These are phyloP conservation scores for Clistopyga incitator DNA, from an alignment of 2,888 invertebrate genomes.

Conservation along the genomic window DNA sequence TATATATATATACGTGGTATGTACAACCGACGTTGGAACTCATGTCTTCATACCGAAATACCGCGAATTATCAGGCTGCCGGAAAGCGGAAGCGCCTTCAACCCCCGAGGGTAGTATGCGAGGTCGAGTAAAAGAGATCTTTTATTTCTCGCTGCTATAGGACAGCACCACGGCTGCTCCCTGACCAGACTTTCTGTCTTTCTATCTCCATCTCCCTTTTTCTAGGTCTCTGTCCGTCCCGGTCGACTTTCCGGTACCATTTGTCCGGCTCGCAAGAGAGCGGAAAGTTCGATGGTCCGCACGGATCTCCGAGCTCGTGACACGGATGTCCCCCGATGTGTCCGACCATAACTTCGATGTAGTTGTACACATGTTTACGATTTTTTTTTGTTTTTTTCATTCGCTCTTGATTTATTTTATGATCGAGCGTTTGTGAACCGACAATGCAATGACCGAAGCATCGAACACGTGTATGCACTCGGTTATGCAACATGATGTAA, in stretches of 20 bases:
- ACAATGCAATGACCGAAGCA: slow-evolving; percentile 5
- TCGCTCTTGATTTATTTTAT: slow-evolving; percentile 20
- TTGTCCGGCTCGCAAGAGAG: slow-evolving; percentile 55
- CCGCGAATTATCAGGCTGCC: slow-evolving; percentile 54
- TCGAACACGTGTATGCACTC: slow-evolving; percentile 33
- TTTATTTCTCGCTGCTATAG: slow-evolving; percentile 30
- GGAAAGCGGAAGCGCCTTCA: slow-evolving; percentile 45
- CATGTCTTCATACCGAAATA: slow-evolving; percentile 46
- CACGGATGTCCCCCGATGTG: slow-evolving; percentile 31
- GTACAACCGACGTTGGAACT: slow-evolving; percentile 26
- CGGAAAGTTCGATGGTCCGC: slow-evolving; percentile 54
- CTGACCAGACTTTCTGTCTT: slow-evolving; percentile 32
- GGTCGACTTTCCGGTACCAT: slow-evolving; percentile 60
- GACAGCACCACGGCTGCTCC: neutral
- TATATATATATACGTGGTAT: slow-evolving; percentile 16
- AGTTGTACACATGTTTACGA: slow-evolving; percentile 9
- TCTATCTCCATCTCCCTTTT: slow-evolving; percentile 6
- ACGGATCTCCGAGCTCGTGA: slow-evolving; percentile 42
- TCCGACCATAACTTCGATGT: slow-evolving; percentile 42
- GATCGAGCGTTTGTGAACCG: slow-evolving; percentile 40
- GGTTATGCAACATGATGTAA: slow-evolving; percentile 54
- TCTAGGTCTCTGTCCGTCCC: slow-evolving; percentile 5
- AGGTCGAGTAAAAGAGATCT: slow-evolving; percentile 21
- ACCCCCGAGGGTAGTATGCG: slow-evolving; percentile 21
- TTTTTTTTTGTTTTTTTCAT: slow-evolving; percentile 31